Evolutionary conservation across 1,140 invertebrate species (phyloP), one percentile per base, ranked within the genome.

Genomic region (Goniozus legneri): DNA sequence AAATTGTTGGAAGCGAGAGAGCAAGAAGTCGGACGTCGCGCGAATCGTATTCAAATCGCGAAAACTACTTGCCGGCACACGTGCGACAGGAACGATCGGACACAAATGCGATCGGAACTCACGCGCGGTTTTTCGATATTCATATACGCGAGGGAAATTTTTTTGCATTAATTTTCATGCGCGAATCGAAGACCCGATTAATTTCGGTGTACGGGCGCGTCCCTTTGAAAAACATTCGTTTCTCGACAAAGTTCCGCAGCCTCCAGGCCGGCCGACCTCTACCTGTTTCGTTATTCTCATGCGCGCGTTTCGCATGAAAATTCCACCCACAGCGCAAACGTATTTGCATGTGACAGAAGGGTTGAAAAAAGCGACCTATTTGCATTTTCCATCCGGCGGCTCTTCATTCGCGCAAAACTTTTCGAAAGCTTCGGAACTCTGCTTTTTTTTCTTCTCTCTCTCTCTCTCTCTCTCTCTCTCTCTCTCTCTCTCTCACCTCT

Each of bases 291-390:
- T 47, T 55, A 47, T 27, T 47, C 48, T 34, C 47, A n/a, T n/a
- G n/a, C n/a, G 13, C 49, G 27, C 42, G 41, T 52, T 22, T 19
- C 22, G 40, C 44, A 45, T 47, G 34, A 52, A 52, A 54, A 54
- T 47, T 46, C 34, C 49, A 41, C 34, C 14, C 37, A 14, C 42
- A 35, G 32, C n/a, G n/a, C 21, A 31, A 14, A 4, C 21, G 24
- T 35, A 54, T 54, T 54, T 54, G 42, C 49, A 54, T 54, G 30
- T 39, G 52, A 32, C 35, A 31, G 31, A n/a, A 18, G 47, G 12
- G 12, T 31, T 8, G 19, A 19, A 19, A 40, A 39, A 21, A 33
- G 44, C n/a, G 30, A 8, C 34, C 34, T 43, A 50, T 50, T 50
- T 50, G 48, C 48, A 50, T 50, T 36, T 50, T 46, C 32, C 21